phyloP scores from a whole-genome alignment of 2,113 vertebrate species.

The Aepyceros melampus region DNA sequence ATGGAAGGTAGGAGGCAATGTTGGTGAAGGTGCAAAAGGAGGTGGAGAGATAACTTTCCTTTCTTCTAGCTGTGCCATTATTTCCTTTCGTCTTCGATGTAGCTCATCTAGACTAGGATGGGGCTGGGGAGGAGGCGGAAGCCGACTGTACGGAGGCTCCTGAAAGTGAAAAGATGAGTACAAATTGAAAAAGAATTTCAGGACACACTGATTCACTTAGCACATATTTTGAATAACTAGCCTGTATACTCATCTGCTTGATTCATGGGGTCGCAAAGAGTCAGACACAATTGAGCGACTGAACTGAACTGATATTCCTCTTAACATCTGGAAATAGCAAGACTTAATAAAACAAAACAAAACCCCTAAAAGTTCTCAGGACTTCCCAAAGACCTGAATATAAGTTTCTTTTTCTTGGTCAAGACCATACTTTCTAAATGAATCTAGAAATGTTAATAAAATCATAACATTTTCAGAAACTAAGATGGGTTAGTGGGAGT shows the following conservation, averaged over 20 bases:
- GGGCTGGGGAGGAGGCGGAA: conserved; percentile 78
- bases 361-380: not conserved
- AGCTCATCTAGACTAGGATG: conserved; percentile 94
- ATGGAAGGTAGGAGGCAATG: conserved; percentile 90
- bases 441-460: conserved; percentile 5
- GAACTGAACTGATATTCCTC: not conserved
- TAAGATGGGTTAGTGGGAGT: not conserved
- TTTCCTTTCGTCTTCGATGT: conserved; percentile 94
- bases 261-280: too few relatives aligned
- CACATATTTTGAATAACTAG: conserved; percentile 18
- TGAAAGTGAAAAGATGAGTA: conserved; percentile 40
- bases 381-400: conserved; percentile 23
- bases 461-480: not conserved
- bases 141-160: conserved; percentile 80
- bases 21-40: conserved; percentile 94
- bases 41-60: conserved; percentile 97
- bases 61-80: conserved; percentile 96
- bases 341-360: not conserved
- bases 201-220: not conserved
- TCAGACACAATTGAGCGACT: too few relatives aligned
- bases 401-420: not conserved
- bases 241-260: not conserved
- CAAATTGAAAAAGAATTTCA: not conserved
- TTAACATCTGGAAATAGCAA: not conserved
- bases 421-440: not conserved